Evolutionary conservation across 2,888 invertebrate species (phyloP).

Genomic region (Nemotelus nigrinus): DNA sequence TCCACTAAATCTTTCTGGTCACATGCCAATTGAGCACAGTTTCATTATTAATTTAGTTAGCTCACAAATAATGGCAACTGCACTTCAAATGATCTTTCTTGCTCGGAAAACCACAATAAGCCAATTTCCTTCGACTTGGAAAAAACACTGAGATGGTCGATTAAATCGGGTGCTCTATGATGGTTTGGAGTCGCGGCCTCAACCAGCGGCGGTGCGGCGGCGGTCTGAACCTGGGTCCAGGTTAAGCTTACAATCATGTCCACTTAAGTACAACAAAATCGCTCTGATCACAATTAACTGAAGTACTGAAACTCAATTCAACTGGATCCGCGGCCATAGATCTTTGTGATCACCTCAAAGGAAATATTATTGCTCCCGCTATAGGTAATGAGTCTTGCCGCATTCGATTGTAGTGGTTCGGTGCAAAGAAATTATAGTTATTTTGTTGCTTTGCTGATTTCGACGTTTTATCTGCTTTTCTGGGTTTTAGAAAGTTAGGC

Average conservation of each 20-base stretch:
- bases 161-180: slow-evolving; percentile 9
- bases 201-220: neutral
- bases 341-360: neutral
- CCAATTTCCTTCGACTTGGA: slow-evolving; percentile 18
- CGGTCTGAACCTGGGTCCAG: neutral
- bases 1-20: slow-evolving; percentile 32
- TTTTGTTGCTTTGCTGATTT: too few species aligned
- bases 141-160: slow-evolving; percentile 7
- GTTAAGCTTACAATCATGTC: slow-evolving; percentile 26
- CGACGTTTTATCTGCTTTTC: too few species aligned
- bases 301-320: slow-evolving; percentile 34
- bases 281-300: slow-evolving; percentile 40
- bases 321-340: neutral
- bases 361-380: neutral
- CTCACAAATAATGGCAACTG: slow-evolving; percentile 22
- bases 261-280: slow-evolving; percentile 37
- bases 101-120: slow-evolving; percentile 33
- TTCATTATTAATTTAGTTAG: slow-evolving; percentile 33
- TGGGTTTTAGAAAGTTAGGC: too few species aligned
- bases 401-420: neutral
- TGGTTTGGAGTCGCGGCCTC: neutral
- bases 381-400: slow-evolving; percentile 12
- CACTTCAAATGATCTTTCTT: slow-evolving; percentile 33
- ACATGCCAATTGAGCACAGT: slow-evolving; percentile 36
- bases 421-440: too few species aligned